Percentiles rank a stretch among this genome's conserved stretches.
These are phyloP conservation scores for Burhinus bistriatus DNA, from an alignment of 2,113 vertebrate genomes.

Conservation along the genomic window DNA sequence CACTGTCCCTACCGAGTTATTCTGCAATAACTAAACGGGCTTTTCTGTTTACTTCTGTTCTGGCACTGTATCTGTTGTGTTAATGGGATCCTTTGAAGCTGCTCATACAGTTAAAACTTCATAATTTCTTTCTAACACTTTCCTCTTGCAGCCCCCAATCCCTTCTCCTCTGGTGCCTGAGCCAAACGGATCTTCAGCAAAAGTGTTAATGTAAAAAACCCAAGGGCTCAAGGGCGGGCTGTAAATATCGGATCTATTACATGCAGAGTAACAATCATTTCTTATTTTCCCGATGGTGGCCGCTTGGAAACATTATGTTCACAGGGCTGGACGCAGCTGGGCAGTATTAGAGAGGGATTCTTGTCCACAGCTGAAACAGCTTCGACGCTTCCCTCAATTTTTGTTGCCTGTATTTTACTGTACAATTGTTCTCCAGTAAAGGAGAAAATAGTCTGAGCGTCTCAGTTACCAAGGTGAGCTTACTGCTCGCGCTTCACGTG, in stretches of 20 bases:
- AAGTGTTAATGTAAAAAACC: not conserved
- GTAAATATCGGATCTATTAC: not conserved
- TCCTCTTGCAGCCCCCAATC: not conserved
- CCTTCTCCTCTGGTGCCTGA: not conserved
- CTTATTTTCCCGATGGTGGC: not conserved
- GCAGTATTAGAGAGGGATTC: not conserved
- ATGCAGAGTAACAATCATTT: not conserved
- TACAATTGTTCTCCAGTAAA: not conserved
- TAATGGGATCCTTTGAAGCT: slow-evolving; percentile 31
- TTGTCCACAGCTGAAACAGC: not conserved
- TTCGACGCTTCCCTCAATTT: not conserved
- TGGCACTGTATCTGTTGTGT: not conserved
- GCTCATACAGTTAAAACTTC: not conserved
- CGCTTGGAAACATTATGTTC: not conserved
- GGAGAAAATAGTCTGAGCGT: not conserved
- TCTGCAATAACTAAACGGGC: slow-evolving; percentile 4
- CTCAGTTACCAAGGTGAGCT: not conserved
- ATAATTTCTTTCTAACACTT: not conserved
- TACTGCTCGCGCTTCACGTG: not conserved
- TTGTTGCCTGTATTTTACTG: not conserved
- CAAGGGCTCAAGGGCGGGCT: not conserved
- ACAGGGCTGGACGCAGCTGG: not conserved
- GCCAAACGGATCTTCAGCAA: not conserved
- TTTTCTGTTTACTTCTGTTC: slow-evolving; percentile 48
- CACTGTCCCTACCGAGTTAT: slow-evolving; percentile 44